These are phyloP conservation scores for Drosophila bipectinata DNA, from an alignment of 1,140 invertebrate genomes.

Conservation along the genomic window DNA sequence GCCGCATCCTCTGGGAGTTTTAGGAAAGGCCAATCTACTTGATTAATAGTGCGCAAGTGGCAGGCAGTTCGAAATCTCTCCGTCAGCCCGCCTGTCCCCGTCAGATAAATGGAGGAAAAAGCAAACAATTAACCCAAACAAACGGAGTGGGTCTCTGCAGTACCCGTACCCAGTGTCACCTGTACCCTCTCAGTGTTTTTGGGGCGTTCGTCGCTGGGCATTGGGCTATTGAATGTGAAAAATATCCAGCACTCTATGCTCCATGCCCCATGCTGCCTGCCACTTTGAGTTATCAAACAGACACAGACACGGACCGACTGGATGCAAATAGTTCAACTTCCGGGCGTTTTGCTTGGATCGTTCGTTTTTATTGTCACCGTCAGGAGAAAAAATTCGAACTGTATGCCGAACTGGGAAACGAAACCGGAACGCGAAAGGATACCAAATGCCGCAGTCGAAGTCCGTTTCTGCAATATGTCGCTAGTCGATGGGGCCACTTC, in stretches of 20 bases:
- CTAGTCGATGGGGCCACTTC: slow-evolving; percentile 62
- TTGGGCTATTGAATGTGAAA: not conserved
- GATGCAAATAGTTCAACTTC: slow-evolving; percentile 66
- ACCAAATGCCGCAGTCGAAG: slow-evolving; percentile 42
- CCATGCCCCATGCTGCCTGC: not conserved
- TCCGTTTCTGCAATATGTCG: slow-evolving; percentile 71
- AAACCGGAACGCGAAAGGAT: slow-evolving; percentile 53
- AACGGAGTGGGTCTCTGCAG: slow-evolving; percentile 9
- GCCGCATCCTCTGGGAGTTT: slow-evolving; percentile 20
- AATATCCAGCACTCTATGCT: not conserved
- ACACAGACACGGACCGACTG: slow-evolving; percentile 24
- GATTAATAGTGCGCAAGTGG: slow-evolving; percentile 74
- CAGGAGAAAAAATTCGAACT: slow-evolving; percentile 27
- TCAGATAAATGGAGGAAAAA: slow-evolving; percentile 68
- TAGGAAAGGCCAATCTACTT: slow-evolving; percentile 61
- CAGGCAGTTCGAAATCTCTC: slow-evolving; percentile 59
- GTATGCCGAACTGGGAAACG: slow-evolving; percentile 36
- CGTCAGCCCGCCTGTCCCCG: slow-evolving; percentile 47
- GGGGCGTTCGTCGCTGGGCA: not conserved
- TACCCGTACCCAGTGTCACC: slow-evolving; percentile 41
- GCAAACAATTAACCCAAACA: slow-evolving; percentile 71
- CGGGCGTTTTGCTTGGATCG: slow-evolving; percentile 45
- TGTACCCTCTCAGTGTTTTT: slow-evolving; percentile 25
- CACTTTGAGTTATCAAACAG: slow-evolving; percentile 46
- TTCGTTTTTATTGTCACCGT: slow-evolving; percentile 72